Evolutionary conservation across 2,113 vertebrate genomes (phyloP).

Genomic region (Heterocephalus glaber): DNA sequence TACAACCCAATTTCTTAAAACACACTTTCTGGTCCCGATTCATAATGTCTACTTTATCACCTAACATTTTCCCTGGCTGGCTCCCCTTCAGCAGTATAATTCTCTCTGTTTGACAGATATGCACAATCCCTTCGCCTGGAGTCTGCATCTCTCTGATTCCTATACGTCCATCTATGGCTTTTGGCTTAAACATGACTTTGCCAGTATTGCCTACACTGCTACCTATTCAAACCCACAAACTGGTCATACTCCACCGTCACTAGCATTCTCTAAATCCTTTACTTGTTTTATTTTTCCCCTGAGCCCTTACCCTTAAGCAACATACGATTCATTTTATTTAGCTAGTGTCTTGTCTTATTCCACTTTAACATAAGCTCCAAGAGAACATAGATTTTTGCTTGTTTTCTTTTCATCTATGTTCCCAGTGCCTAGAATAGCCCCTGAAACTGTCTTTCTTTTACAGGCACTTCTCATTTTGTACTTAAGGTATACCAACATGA

Average conservation of each 20-base stretch:
- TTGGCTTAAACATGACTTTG: not conserved
- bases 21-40: not conserved
- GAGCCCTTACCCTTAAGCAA: not conserved
- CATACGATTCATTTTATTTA: not conserved
- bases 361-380: not conserved
- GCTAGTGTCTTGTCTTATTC: not conserved
- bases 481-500: not conserved
- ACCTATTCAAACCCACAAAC: not conserved
- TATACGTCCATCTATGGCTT: not conserved
- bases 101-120: not conserved
- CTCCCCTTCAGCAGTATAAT: not conserved
- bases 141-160: not conserved
- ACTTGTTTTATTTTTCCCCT: not conserved
- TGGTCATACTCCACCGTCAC: accelerated
- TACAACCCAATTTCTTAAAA: not conserved
- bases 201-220: not conserved
- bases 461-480: not conserved
- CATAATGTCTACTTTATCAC: not conserved
- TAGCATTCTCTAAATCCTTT: not conserved
- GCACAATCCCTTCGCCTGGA: not conserved
- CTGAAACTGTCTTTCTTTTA: not conserved
- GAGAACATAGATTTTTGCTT: not conserved
- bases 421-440: not conserved
- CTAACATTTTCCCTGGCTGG: not conserved
- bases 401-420: not conserved